phyloP scores from a whole-genome alignment of 2,113 vertebrate genomes.

The Leuciscus idus region DNA sequence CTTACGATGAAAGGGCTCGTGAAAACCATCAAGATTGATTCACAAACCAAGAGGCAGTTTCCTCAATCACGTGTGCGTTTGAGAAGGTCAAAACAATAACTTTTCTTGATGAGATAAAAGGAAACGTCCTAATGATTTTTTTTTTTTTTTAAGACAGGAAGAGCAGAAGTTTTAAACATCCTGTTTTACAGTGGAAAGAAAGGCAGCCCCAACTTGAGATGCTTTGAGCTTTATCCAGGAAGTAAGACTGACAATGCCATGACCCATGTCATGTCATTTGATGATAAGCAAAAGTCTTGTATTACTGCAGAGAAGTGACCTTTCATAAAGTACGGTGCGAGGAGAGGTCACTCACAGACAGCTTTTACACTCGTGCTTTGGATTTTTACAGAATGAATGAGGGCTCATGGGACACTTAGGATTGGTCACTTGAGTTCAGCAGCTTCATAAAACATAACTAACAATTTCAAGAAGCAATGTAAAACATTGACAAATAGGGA shows the following conservation, averaged over 20 bases:
- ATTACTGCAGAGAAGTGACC: conserved; percentile 5
- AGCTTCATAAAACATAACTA: not conserved
- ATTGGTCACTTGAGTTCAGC: no score
- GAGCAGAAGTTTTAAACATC: conserved; percentile 25
- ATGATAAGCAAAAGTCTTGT: not conserved
- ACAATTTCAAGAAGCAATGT: not conserved
- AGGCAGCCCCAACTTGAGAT: not conserved
- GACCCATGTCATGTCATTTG: conserved; percentile 7
- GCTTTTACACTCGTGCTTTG: not conserved
- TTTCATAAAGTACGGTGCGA: not conserved
- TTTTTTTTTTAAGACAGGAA: conserved; percentile 62
- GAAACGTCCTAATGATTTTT: conserved; percentile 67
- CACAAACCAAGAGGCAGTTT: conserved; percentile 8
- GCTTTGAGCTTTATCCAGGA: not conserved
- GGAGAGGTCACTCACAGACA: not conserved
- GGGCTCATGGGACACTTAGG: not conserved
- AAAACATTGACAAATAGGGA: not conserved
- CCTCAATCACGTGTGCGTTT: conserved; percentile 53
- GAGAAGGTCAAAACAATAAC: conserved; percentile 69
- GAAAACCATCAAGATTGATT: not conserved
- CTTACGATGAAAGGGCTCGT: not conserved
- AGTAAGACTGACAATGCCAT: not conserved
- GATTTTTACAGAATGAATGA: not conserved
- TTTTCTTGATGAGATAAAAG: conserved; percentile 72
- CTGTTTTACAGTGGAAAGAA: conserved; percentile 6